Evolutionary conservation across 2,888 invertebrate genomes (phyloP).

Genomic region (Schizaphis graminum): DNA sequence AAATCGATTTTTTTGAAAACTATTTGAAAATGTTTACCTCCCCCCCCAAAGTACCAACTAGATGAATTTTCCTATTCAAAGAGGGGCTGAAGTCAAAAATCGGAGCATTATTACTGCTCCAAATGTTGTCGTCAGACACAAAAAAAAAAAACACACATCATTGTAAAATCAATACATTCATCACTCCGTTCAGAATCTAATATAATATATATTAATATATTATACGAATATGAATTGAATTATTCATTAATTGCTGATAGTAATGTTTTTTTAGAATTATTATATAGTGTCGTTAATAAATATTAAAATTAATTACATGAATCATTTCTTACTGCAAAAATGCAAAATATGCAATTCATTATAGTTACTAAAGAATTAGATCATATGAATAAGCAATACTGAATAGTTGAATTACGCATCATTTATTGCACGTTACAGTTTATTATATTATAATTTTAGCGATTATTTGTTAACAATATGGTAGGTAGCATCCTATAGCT

Average conservation of each 20-base stretch:
- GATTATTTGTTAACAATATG: neutral
- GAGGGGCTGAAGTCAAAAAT: no score
- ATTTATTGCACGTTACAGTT: neutral
- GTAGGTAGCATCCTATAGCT: neutral
- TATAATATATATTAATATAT: no score
- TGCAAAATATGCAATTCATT: constrained; percentile 12
- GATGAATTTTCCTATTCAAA: no score
- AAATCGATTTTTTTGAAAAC: no score
- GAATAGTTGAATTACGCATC: neutral
- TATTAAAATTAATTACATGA: neutral
- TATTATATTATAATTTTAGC: neutral
- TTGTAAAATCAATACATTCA: no score
- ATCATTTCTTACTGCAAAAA: neutral
- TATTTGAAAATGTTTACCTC: no score
- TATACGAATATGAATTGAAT: neutral
- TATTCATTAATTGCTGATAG: neutral
- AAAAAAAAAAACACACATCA: no score
- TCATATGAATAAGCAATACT: neutral
- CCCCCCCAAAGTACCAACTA: no score
- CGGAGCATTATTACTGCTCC: no score
- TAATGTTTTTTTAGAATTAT: neutral
- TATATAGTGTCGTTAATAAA: neutral
- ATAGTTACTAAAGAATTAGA: neutral
- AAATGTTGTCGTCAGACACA: no score
- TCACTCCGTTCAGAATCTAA: no score